Percentiles rank a stretch among this genome's conserved stretches.
phyloP scores from a whole-genome alignment of 2,797 vertebrate species.

The Enteromius viviparus region DNA sequence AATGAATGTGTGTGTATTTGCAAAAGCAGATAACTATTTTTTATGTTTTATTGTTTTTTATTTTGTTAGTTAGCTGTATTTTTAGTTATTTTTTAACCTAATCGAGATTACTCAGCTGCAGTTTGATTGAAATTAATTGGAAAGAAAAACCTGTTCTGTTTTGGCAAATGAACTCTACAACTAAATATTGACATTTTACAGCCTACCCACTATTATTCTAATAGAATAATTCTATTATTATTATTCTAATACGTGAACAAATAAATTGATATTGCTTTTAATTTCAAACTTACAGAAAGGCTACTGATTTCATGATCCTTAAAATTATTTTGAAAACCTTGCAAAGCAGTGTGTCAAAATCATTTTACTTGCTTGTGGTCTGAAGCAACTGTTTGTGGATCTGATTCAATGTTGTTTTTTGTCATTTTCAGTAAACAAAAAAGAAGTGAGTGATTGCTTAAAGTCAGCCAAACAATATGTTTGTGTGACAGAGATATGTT shows the following conservation, averaged over 20 bases:
- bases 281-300: background rate
- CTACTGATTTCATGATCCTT: background rate
- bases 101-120: too few species aligned
- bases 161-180: too few species aligned
- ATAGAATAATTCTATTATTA: too few species aligned
- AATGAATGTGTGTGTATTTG: background rate
- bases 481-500: constrained; percentile 5
- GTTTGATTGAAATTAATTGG: too few species aligned
- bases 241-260: too few species aligned
- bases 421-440: constrained; percentile 7
- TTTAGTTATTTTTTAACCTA: too few species aligned
- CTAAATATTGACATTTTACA: background rate
- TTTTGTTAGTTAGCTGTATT: too few species aligned
- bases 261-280: background rate
- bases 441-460: constrained; percentile 15
- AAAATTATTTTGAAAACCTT: background rate
- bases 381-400: constrained; percentile 13
- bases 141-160: too few species aligned
- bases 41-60: too few species aligned
- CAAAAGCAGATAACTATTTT: too few species aligned
- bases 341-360: background rate
- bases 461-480: constrained; percentile 17
- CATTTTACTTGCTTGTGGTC: constrained; percentile 12
- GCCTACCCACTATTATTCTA: background rate
- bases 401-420: background rate